Percentiles rank a stretch among this genome's conserved stretches.
Conservation (phyloP, 2,888 invertebrate genomes). For the Petrolisthes manimaculis region DNA sequence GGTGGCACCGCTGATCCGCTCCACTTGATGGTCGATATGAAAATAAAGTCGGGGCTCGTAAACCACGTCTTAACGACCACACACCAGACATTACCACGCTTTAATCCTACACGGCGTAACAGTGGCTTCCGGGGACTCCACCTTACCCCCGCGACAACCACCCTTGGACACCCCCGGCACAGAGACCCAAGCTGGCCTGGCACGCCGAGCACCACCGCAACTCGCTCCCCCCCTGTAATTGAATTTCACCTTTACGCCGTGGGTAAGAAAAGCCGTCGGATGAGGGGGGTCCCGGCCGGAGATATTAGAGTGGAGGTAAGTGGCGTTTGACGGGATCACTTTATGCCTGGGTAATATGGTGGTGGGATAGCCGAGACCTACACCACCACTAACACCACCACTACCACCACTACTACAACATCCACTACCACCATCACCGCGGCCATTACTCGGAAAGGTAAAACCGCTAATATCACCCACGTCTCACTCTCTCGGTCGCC, state of each 20-base stretch:
- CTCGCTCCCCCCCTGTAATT: constrained; percentile 43
- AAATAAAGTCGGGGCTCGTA: constrained; percentile 60
- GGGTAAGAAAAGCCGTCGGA: constrained; percentile 53
- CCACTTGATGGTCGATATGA: constrained; percentile 61
- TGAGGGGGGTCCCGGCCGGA: constrained; percentile 49
- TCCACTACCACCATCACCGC: constrained; percentile 35
- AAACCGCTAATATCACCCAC: constrained; percentile 25
- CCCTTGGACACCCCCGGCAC: constrained; percentile 32
- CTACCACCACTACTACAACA: constrained; percentile 46
- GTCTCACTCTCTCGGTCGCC: constrained; percentile 10
- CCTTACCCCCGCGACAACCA: neutral
- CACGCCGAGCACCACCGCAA: constrained; percentile 8
- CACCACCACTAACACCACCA: no score
- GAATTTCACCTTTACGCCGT: constrained; percentile 58
- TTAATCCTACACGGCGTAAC: constrained; percentile 55
- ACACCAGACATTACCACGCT: constrained; percentile 61
- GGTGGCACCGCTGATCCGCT: constrained; percentile 59
- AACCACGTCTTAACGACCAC: constrained; percentile 60
- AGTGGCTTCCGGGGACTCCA: constrained; percentile 29
- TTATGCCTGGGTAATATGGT: constrained; percentile 59
- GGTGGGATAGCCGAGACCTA: constrained; percentile 37
- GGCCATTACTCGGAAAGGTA: neutral
- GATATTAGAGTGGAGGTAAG: constrained; percentile 59
- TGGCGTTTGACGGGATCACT: constrained; percentile 60
- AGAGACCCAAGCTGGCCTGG: constrained; percentile 42